phyloP scores from a whole-genome alignment of 2,113 vertebrate species.

The Nerophis ophidion region DNA sequence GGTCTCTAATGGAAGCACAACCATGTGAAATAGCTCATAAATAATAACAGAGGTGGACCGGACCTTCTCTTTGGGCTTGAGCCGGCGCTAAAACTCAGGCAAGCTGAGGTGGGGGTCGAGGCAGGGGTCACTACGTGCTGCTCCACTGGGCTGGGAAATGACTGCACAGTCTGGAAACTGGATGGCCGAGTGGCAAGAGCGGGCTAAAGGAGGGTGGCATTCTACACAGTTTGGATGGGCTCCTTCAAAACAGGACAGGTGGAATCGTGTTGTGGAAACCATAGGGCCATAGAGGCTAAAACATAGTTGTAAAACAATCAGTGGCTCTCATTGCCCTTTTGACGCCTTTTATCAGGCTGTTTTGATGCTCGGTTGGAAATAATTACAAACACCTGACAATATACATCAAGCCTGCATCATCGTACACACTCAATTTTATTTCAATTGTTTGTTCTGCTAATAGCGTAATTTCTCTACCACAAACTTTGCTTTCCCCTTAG shows the following conservation, averaged over 20 bases:
- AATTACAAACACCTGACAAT: conserved; percentile 11
- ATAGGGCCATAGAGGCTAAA: conserved; percentile 32
- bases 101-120: conserved; percentile 54
- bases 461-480: not conserved
- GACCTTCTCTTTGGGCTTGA: conserved; percentile 38
- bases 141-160: conserved; percentile 73
- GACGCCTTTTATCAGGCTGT: not conserved
- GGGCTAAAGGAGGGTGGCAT: conserved; percentile 48
- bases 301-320: conserved; percentile 15
- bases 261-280: conserved; percentile 9
- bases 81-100: conserved; percentile 37
- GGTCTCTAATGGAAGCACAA: conserved; percentile 61
- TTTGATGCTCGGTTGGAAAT: conserved; percentile 23
- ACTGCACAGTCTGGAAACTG: conserved; percentile 62
- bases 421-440: not conserved
- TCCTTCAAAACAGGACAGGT: conserved; percentile 48
- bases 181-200: conserved; percentile 59
- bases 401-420: not conserved
- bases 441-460: not conserved
- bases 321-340: not conserved
- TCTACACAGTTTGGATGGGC: conserved; percentile 44
- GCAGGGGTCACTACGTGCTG: conserved; percentile 65
- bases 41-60: conserved; percentile 53
- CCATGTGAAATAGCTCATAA: conserved; percentile 73
- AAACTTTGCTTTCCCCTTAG: not conserved